These are phyloP conservation scores for Dryomyza anilis DNA, from an alignment of 2,888 invertebrate genomes.

Conservation along the genomic window DNA sequence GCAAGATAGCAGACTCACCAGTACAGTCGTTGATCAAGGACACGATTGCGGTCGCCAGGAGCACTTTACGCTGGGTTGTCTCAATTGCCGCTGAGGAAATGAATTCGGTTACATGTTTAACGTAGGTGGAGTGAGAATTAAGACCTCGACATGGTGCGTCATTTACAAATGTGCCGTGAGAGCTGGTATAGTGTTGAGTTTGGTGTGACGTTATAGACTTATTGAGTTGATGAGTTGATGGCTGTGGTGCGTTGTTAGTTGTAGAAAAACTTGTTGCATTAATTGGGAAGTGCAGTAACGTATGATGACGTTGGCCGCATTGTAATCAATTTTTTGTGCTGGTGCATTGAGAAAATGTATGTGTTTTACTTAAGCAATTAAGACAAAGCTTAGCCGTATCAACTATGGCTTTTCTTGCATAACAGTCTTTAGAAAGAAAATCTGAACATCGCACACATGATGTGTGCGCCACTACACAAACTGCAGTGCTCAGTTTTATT, in stretches of 20 bases:
- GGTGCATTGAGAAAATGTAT: not conserved
- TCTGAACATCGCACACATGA: conserved; percentile 11
- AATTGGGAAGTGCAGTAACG: too few species aligned
- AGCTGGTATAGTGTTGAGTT: not conserved
- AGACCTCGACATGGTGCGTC: too few species aligned
- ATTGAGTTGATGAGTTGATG: not conserved
- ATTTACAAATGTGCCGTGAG: too few species aligned
- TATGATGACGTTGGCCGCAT: not conserved
- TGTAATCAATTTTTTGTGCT: not conserved
- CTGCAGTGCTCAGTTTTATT: not conserved
- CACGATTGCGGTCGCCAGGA: not conserved
- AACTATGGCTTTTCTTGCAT: too few species aligned
- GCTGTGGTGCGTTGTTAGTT: not conserved
- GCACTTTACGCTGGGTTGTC: not conserved
- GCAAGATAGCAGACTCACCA: not conserved
- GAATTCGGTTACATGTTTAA: not conserved
- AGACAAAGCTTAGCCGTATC: too few species aligned
- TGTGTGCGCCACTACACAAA: too few species aligned
- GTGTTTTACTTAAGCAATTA: not conserved
- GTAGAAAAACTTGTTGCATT: too few species aligned
- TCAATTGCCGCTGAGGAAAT: not conserved
- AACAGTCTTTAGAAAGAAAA: too few species aligned
- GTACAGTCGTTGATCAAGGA: not conserved
- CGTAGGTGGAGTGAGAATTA: too few species aligned
- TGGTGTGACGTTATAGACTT: not conserved